Evolutionary conservation across 2,113 vertebrate species (phyloP), one percentile per base, ranked within the genome.

Genomic region (Chloropsis hardwickii): DNA sequence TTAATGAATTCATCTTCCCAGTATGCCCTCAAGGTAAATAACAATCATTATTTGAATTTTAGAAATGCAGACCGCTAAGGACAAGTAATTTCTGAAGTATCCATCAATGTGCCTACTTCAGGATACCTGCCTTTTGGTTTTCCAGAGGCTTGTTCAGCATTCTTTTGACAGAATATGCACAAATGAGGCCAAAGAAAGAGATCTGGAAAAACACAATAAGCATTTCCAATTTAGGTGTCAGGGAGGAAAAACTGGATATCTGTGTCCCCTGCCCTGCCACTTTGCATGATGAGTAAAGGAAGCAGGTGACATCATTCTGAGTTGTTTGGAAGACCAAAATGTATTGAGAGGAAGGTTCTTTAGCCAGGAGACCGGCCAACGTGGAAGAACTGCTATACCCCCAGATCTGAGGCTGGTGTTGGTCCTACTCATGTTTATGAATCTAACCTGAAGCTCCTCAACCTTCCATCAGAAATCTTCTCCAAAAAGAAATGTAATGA

Each of bases 1-100:
- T 84, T 95, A 94, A 96, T 95, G 57, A 92, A 94, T 95, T 94
- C 87, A 76, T 54, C 78, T 92, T 86, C 66, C 56, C 60, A 66
- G 9, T 62, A 74, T 60, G 80, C 88, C 77, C 56, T 90, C 60
- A 73, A 92, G 91, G 80, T 64, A 95, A 82, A 35, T 50, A 93
- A 47, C 82, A 90, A 78, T 86, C 79, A 90, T 83, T 92, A 93
- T 69, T 14, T 66, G 60, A 83, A 90, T 83, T 93, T 94, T 61
- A 50, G 67, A 93, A 88, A 77, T 51, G 29, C 37, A 88, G 56
- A 81, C 73, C 60, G 14, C 56, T 86, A 88, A 60, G 40, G 60
- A 91, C 77, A 94, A 92, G 47, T 65, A 81, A 58, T 76, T 54
- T 86, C 88, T 86, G 60, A 91, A 86, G 65, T 76, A 81, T 84